These are phyloP conservation scores for Corapipo altera DNA, from an alignment of 2,113 vertebrate species.

Conservation along the genomic window DNA sequence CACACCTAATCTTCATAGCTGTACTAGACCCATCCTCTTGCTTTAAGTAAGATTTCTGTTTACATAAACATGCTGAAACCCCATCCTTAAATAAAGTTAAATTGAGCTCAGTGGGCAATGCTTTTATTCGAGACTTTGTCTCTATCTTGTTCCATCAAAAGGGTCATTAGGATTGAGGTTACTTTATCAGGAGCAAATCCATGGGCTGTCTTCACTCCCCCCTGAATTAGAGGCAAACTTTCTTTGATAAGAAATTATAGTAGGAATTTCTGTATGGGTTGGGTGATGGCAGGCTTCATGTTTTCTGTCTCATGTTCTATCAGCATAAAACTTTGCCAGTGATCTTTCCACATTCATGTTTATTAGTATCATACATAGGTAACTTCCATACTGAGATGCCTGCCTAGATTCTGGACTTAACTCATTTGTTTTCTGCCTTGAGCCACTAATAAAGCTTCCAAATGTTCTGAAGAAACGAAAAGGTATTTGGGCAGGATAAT, in stretches of 20 bases:
- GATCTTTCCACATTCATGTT: background rate
- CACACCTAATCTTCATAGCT: background rate
- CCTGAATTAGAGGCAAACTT: background rate
- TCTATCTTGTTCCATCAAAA: background rate
- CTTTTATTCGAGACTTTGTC: background rate
- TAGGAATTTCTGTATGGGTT: background rate
- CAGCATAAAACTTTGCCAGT: background rate
- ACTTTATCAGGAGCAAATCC: background rate
- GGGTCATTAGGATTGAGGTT: fast-evolving
- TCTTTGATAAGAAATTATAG: background rate
- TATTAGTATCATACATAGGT: background rate
- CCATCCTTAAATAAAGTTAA: background rate
- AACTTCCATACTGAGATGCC: background rate
- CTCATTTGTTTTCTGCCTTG: background rate
- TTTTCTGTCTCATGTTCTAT: background rate
- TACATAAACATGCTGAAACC: background rate
- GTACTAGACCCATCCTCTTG: background rate
- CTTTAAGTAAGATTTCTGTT: background rate
- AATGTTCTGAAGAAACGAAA: background rate
- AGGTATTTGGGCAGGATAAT: background rate
- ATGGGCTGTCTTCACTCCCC: background rate
- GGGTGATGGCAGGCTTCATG: background rate
- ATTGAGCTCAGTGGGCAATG: fast-evolving
- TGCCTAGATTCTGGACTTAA: background rate
- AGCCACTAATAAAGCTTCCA: background rate